Evolutionary conservation across 2,113 vertebrate species (phyloP), one percentile per base, ranked within the genome.

Genomic region (Xenopus borealis): DNA sequence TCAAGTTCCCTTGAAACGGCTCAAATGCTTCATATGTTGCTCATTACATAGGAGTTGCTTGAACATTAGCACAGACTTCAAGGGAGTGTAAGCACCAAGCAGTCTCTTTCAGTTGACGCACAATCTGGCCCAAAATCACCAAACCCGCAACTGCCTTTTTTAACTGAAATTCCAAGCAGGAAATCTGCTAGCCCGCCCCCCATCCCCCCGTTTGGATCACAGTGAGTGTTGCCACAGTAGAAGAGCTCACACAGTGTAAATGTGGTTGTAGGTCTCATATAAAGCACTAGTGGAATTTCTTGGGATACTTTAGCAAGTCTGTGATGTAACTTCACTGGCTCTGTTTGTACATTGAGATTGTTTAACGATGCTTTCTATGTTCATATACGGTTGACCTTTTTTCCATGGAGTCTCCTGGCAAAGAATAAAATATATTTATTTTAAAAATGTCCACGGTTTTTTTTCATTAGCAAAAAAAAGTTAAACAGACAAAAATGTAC

Each of bases 341-440:
- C 88, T 92, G 94, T 97, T 95, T 95, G 94, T 97, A 96, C 93
- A 95, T 94, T 89, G 89, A 93, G 89, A 92, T 91, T 91, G 92
- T 93, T 91, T 95, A 96, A 96, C 93, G 87, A 94, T 93, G 94
- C 96, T 96, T 95, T 97, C 93, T 96, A 95, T 96, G 95, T 95
- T 95, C 94, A 96, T 94, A 94, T 95, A 92, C 93, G 91, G 93
- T 94, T 95, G 93, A 94, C 90, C 94, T 97, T 95, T 75, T 40
- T 95, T 95, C 93, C 95, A 96, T 95, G 92, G 93, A 92, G 91
- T 96, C 92, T 95, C 93, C 92, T 97, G 94, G 95, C 93, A 95
- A 97, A 95, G 93, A 97, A 98, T 96, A 96, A 93, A 96, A 95
- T 96, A 95, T 98, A 98, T 98, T 98, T 98, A 97, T 98, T 97